Evolutionary conservation across 2,888 invertebrate genomes (phyloP).

Genomic region (Acrocera orbiculus): DNA sequence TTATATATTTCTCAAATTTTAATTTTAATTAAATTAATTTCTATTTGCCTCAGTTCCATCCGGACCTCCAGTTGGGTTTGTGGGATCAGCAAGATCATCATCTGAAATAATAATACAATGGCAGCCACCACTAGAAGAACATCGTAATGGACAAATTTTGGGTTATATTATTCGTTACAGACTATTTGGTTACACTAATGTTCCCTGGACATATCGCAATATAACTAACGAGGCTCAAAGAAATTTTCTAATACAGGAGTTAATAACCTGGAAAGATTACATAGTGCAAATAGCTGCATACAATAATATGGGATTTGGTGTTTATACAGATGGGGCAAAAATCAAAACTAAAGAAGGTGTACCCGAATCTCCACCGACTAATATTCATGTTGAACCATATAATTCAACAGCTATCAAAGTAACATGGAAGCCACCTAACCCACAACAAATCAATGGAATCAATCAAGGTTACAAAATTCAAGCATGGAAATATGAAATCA

Average conservation of each 20-base stretch:
- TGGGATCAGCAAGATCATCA: constrained; percentile 83
- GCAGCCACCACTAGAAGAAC: constrained; percentile 89
- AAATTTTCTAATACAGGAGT: constrained; percentile 74
- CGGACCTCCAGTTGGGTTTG: constrained; percentile 86
- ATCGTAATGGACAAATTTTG: constrained; percentile 84
- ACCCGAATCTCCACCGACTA: constrained; percentile 81
- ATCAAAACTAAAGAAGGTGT: constrained; percentile 94
- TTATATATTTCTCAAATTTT: too few relatives aligned
- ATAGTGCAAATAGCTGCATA: constrained; percentile 91
- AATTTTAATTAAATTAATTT: constrained; percentile 10
- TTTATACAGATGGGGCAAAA: constrained; percentile 75
- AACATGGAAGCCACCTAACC: constrained; percentile 92
- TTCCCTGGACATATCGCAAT: constrained; percentile 82
- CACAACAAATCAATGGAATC: constrained; percentile 94
- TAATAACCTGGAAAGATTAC: constrained; percentile 97
- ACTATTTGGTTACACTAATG: constrained; percentile 76
- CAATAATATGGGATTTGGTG: constrained; percentile 90
- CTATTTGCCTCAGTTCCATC: constrained; percentile 59
- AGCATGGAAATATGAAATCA: constrained; percentile 51
- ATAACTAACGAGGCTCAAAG: constrained; percentile 85
- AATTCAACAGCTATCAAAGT: constrained; percentile 76
- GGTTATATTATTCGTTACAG: constrained; percentile 88
- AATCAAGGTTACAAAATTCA: constrained; percentile 91
- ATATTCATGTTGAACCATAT: constrained; percentile 54
- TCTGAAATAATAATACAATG: constrained; percentile 94